Percentiles rank a stretch among this genome's conserved stretches.
Conservation (phyloP, 2,797 vertebrate genomes). For the Hipposideros larvatus region DNA sequence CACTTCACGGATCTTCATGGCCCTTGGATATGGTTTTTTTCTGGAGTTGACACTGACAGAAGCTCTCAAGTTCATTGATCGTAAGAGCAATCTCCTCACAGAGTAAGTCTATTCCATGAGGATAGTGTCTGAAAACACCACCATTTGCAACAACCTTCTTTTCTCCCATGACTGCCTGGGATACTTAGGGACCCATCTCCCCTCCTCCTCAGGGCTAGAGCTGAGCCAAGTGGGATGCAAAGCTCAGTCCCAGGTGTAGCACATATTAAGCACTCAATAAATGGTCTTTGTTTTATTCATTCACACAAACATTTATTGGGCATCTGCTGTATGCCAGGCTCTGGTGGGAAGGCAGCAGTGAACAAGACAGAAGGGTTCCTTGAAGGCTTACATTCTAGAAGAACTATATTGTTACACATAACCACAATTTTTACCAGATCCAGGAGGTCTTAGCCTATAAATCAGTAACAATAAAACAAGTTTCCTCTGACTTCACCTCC, state of each 20-base stretch:
- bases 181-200: not conserved
- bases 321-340: conserved; percentile 23
- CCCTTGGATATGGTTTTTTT: conserved; percentile 94
- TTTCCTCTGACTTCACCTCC: conserved; percentile 50
- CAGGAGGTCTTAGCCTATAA: not conserved
- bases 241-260: not conserved
- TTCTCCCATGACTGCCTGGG: not conserved
- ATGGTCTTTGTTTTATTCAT: conserved; percentile 35
- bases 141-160: conserved; percentile 9
- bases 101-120: conserved; percentile 87
- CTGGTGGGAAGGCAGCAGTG: not conserved
- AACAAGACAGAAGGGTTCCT: conserved; percentile 55
- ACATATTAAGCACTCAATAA: not conserved
- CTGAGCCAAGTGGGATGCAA: not conserved
- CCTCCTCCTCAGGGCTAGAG: not conserved
- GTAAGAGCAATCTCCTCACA: conserved; percentile 93
- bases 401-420: not conserved
- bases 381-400: conserved; percentile 32
- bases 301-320: conserved; percentile 32
- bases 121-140: conserved; percentile 53
- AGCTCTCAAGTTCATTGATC: conserved; percentile 94
- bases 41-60: conserved; percentile 93
- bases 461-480: conserved; percentile 60
- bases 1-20: conserved; percentile 92
- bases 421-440: conserved; percentile 47